Evolutionary conservation across 2,797 vertebrate species (phyloP).

Genomic region (Ctenopoma kingsleyae): DNA sequence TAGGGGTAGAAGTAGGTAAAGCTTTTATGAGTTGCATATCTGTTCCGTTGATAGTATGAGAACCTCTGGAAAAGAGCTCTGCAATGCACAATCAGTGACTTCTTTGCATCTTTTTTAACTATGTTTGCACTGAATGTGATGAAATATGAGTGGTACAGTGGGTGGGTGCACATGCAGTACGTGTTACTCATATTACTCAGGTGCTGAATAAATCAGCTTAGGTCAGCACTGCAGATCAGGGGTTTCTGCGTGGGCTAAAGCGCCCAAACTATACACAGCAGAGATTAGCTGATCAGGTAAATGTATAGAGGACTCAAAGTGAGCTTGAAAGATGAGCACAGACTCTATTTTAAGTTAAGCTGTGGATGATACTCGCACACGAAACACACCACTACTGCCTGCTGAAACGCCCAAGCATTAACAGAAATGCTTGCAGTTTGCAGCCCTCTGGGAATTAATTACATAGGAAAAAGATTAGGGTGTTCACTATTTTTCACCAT

Average conservation of each 20-base stretch:
- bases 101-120: constrained; percentile 39
- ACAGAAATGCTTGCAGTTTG: neutral
- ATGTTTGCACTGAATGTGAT: constrained; percentile 1
- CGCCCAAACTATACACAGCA: constrained; percentile 4
- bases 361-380: neutral
- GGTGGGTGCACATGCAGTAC: constrained; percentile 8
- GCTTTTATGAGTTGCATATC: constrained; percentile 59
- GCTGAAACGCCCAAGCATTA: neutral
- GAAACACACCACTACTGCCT: neutral
- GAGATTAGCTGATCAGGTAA: constrained; percentile 17
- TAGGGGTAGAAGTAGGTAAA: constrained; percentile 37
- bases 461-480: neutral
- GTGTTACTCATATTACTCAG: neutral
- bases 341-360: constrained; percentile 3
- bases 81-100: constrained; percentile 18
- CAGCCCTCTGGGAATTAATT: constrained; percentile 23
- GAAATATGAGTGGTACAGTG: constrained; percentile 2
- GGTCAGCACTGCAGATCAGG: constrained; percentile 16
- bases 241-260: constrained; percentile 27
- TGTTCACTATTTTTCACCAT: constrained; percentile 15
- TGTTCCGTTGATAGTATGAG: constrained; percentile 52
- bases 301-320: neutral
- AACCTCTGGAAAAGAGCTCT: constrained; percentile 32
- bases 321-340: neutral
- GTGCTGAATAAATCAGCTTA: constrained; percentile 22